Conservation (phyloP, 2,888 invertebrate species). For the Thysanoteuthis rhombus region DNA sequence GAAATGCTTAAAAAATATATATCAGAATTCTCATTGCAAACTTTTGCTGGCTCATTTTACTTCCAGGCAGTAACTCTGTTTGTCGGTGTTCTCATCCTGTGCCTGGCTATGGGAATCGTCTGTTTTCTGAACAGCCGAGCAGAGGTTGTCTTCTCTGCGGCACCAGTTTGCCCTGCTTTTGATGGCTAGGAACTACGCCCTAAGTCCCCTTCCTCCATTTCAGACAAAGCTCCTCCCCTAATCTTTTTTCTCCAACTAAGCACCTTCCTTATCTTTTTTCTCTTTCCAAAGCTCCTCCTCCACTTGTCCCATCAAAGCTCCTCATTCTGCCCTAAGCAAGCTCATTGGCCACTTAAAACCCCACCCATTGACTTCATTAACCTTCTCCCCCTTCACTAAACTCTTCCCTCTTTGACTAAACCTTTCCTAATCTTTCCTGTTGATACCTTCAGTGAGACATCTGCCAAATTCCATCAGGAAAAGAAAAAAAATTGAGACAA, state of each 20-base stretch:
- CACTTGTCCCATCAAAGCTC: neutral
- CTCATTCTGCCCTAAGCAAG: neutral
- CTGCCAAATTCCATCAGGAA: neutral
- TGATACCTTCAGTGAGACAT: neutral
- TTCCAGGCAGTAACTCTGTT: slow-evolving; percentile 45
- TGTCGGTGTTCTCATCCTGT: slow-evolving; percentile 41
- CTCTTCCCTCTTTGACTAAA: neutral
- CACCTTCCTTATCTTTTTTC: neutral
- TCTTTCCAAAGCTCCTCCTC: neutral
- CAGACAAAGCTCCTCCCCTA: neutral
- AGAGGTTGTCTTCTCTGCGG: slow-evolving; percentile 39
- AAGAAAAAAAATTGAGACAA: neutral
- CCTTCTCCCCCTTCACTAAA: too few species aligned
- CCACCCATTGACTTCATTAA: neutral
- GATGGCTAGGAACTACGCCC: slow-evolving; percentile 19
- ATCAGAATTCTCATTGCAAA: neutral
- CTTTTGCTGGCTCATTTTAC: slow-evolving; percentile 32
- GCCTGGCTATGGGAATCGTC: slow-evolving; percentile 40
- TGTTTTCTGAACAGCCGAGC: slow-evolving; percentile 43
- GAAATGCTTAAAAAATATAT: neutral
- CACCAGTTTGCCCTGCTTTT: slow-evolving; percentile 14
- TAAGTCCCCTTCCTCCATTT: neutral
- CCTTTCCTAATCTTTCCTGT: neutral
- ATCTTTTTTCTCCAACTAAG: neutral
- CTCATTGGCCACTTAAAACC: neutral